Base-by-base conservation (phyloP, 2,888 invertebrate species). In the Argyra leucocephala region DNA sequence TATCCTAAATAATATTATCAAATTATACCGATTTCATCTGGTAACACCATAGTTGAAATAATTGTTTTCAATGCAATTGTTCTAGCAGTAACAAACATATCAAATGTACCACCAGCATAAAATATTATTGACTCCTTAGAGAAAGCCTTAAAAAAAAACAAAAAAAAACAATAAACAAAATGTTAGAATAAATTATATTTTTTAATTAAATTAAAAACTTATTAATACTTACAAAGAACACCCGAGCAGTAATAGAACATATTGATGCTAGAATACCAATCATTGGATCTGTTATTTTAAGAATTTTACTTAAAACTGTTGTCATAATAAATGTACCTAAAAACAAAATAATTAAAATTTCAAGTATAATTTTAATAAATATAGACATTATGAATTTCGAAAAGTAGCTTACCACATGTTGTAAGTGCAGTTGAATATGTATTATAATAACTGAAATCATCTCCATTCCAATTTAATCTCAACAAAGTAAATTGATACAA, bases 51-150 rank as follows among this genome's bases (percentile, higher is more conserved):
- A 64, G 75, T 76, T 9, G 79, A 76, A 0, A 79, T 76, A 36
- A 80, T 76, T 1, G 78, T 72, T 69, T 79, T 80, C 7, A 79
- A 76, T 4, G 78, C 77, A 62, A 80, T 78, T 1, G 77, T 73
- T 37, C 78, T 75, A 21, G 78, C 66, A 22, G 75, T 76, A 23
- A 76, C 73, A 65, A 80, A 79, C 74, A 78, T 75, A 66, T 80
- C 80, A 4, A 77, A 72, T 2, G 74, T 72, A 22, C 74, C 73
- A 31, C 74, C 80, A 18, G 73, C 68, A 66, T 79, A 80, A 65
- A 76, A 78, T 7, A 75, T 70, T 1, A 73, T 66, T 1, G 76
- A 74, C 10, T 70, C 71, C 10, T 67, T 74, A 2, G 79, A 71
- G 64, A 77, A 75, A 1, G 78, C 76, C 79, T 79, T n/a, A 7